A percentile compares a stretch with the other conserved stretches of the same genome.
Conservation (phyloP, 2,888 invertebrate species). For the Therioaphis trifolii region DNA sequence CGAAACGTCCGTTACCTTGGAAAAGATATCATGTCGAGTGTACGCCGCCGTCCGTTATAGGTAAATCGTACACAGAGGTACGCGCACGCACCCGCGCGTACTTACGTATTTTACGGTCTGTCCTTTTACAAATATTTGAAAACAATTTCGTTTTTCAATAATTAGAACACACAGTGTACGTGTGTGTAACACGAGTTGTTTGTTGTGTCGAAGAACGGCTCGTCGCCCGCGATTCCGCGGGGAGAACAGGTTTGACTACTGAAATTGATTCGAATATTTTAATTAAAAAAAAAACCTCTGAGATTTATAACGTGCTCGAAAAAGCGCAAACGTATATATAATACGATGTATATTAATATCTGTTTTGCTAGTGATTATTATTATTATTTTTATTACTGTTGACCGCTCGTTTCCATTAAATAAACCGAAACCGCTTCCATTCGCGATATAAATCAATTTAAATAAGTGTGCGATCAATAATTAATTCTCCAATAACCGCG, state of each 20-base stretch:
- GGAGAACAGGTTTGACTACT: slow-evolving; percentile 57
- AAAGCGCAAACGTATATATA: neutral
- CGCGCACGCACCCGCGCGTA: too few species aligned
- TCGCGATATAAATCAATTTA: slow-evolving; percentile 59
- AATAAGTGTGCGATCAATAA: slow-evolving; percentile 46
- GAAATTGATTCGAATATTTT: slow-evolving; percentile 58
- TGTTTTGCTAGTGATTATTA: slow-evolving; percentile 45
- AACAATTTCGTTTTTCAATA: slow-evolving; percentile 13
- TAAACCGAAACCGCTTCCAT: slow-evolving; percentile 42
- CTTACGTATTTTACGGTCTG: too few species aligned
- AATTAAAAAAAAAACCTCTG: slow-evolving; percentile 22
- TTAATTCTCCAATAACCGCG: slow-evolving; percentile 26
- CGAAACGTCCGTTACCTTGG: too few species aligned
- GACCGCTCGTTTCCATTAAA: slow-evolving; percentile 27
- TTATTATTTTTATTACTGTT: too few species aligned
- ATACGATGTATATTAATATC: neutral
- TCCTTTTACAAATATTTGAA: slow-evolving; percentile 11
- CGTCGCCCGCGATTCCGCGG: too few species aligned
- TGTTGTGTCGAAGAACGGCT: neutral
- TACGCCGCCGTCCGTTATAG: too few species aligned
- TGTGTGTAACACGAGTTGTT: slow-evolving; percentile 38
- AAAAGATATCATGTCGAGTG: too few species aligned
- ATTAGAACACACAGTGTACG: slow-evolving; percentile 36
- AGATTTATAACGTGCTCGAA: slow-evolving; percentile 49
- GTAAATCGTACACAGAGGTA: neutral